Conservation (phyloP, 2,797 vertebrate genomes). For the Dicrostonyx torquatus region DNA sequence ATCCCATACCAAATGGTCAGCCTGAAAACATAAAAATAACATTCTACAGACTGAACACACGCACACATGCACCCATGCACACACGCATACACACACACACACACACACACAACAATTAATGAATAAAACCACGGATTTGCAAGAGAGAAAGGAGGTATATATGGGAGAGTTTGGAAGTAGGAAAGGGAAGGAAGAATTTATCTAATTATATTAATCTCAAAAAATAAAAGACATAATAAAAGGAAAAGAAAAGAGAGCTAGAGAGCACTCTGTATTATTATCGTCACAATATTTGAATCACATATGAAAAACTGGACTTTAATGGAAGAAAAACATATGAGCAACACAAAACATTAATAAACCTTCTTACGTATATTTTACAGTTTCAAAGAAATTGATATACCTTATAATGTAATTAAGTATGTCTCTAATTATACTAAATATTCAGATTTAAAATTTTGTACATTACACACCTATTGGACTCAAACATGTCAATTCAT, state of each 20-base stretch:
- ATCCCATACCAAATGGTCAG: not conserved
- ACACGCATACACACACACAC: too few relatives aligned
- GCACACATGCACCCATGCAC: too few relatives aligned
- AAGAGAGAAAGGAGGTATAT: not conserved
- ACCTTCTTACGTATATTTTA: not conserved
- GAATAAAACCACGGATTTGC: not conserved
- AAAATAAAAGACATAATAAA: not conserved
- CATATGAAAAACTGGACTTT: not conserved
- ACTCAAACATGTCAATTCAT: not conserved
- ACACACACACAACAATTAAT: too few relatives aligned
- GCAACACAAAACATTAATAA: not conserved
- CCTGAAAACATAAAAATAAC: not conserved
- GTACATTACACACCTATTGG: not conserved
- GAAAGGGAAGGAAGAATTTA: not conserved
- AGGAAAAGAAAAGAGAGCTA: not conserved
- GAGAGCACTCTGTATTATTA: not conserved
- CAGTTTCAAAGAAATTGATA: slow-evolving; percentile 17
- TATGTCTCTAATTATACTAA: not conserved
- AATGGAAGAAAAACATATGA: not conserved
- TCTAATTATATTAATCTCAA: not conserved
- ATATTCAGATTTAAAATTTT: not conserved
- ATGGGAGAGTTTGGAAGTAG: not conserved
- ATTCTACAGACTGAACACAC: not conserved
- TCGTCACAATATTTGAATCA: not conserved
- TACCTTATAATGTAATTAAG: not conserved